phyloP scores from a whole-genome alignment of 2,888 invertebrate species.

The Sipha maydis region DNA sequence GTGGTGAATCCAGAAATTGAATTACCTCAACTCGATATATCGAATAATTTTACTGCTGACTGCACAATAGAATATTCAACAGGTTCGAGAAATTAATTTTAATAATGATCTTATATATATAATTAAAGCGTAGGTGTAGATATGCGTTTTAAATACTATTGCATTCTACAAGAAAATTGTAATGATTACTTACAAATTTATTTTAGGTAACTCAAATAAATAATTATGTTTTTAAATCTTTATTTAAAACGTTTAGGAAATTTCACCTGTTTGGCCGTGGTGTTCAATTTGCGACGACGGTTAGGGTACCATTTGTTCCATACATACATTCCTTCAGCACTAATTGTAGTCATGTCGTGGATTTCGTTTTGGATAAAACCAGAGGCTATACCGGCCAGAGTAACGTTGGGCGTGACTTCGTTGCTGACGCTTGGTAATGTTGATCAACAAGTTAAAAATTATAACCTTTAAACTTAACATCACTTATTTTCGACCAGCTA shows the following conservation, averaged over 20 bases:
- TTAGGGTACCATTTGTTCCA: conserved; percentile 91
- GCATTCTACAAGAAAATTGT: no score
- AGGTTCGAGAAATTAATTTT: conserved; percentile 68
- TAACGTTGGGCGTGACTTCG: conserved; percentile 88
- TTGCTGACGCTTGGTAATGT: conserved; percentile 81
- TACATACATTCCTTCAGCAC: conserved; percentile 89
- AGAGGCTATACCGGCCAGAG: conserved; percentile 89
- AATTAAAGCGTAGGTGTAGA: not conserved
- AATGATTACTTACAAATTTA: no score
- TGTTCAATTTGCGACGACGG: conserved; percentile 84
- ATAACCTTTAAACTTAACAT: not conserved
- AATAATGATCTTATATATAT: not conserved
- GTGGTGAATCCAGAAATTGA: conserved; percentile 90
- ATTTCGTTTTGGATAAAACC: conserved; percentile 96
- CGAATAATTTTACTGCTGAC: conserved; percentile 87
- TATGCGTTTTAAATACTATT: not conserved
- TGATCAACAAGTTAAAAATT: not conserved
- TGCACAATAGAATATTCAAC: conserved; percentile 88
- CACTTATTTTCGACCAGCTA: conserved; percentile 72
- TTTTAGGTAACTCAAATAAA: no score
- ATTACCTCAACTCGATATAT: conserved; percentile 86
- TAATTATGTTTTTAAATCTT: no score
- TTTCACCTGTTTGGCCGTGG: conserved; percentile 90
- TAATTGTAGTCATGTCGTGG: conserved; percentile 96
- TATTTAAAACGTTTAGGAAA: conserved; percentile 74